Percentiles rank a stretch among this genome's conserved stretches.
phyloP scores from a whole-genome alignment of 2,888 invertebrate species.

The Drosophila kuntzei region DNA sequence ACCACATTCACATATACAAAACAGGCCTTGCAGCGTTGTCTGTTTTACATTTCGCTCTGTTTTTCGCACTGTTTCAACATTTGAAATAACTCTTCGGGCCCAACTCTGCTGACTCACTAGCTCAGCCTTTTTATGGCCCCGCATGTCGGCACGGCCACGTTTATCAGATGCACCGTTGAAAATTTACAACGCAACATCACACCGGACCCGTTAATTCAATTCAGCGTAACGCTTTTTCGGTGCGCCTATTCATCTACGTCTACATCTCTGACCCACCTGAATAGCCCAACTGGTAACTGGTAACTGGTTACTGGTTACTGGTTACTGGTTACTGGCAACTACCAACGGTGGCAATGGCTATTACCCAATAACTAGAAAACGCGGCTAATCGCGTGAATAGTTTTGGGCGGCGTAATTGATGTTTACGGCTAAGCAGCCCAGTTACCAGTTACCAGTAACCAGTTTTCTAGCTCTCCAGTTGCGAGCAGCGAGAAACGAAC shows the following conservation, averaged over 20 bases:
- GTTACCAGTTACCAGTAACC: no score
- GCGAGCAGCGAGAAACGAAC: no score
- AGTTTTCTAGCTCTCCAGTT: no score
- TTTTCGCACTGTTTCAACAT: constrained; percentile 57
- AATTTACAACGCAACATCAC: constrained; percentile 71
- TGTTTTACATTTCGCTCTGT: constrained; percentile 74
- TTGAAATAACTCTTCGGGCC: constrained; percentile 72
- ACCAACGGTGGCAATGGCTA: constrained; percentile 46
- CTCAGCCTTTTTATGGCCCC: constrained; percentile 58
- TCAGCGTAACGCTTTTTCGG: constrained; percentile 65
- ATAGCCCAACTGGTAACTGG: constrained; percentile 9
- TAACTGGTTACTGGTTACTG: constrained; percentile 19
- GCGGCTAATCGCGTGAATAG: constrained; percentile 80
- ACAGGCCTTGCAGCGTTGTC: constrained; percentile 57
- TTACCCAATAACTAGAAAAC: constrained; percentile 76
- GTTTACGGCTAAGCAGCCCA: constrained; percentile 68
- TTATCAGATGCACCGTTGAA: constrained; percentile 77
- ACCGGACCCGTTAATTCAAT: constrained; percentile 76
- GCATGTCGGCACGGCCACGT: constrained; percentile 64
- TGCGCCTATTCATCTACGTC: constrained; percentile 31
- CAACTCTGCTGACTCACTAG: constrained; percentile 55
- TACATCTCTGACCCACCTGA: constrained; percentile 4
- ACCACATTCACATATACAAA: constrained; percentile 5
- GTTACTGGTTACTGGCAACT: constrained; percentile 32
- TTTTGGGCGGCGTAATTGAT: constrained; percentile 78